A percentile compares a stretch with the other conserved stretches of the same genome.
These are phyloP conservation scores for Alauda arvensis DNA, from an alignment of 2,797 vertebrate genomes.

Conservation along the genomic window DNA sequence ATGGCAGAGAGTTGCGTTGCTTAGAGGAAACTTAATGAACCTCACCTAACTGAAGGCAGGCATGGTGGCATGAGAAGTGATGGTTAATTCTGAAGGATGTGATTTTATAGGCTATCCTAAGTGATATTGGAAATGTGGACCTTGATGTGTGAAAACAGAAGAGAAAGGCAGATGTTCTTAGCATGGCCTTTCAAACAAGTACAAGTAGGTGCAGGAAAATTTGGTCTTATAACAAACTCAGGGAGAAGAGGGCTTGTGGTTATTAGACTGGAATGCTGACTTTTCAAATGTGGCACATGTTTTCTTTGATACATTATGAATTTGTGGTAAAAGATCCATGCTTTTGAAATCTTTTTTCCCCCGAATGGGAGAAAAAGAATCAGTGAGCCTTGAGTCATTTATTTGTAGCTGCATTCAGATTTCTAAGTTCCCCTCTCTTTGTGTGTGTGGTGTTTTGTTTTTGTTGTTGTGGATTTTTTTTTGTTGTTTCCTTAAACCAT, in stretches of 20 bases:
- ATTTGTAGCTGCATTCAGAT: background rate
- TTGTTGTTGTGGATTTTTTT: background rate
- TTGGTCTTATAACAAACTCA: background rate
- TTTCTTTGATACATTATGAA: background rate
- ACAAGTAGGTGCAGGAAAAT: background rate
- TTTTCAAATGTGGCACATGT: background rate
- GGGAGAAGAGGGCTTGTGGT: background rate
- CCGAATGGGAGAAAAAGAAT: background rate
- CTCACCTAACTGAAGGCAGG: background rate
- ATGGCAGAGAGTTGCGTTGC: background rate
- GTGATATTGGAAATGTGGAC: background rate
- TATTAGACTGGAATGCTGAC: background rate
- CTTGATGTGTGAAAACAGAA: background rate
- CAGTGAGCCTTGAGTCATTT: background rate
- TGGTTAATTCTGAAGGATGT: background rate
- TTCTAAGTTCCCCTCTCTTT: background rate
- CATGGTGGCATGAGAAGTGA: background rate
- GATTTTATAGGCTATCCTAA: background rate
- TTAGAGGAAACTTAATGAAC: background rate
- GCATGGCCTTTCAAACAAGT: background rate
- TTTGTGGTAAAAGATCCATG: background rate
- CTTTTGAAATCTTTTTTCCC: background rate
- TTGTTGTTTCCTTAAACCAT: rapidly evolving
- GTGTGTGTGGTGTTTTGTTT: background rate
- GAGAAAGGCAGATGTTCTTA: background rate